Evolutionary conservation across 2,888 invertebrate genomes (phyloP).

Genomic region (Flabesymbios commensalis): DNA sequence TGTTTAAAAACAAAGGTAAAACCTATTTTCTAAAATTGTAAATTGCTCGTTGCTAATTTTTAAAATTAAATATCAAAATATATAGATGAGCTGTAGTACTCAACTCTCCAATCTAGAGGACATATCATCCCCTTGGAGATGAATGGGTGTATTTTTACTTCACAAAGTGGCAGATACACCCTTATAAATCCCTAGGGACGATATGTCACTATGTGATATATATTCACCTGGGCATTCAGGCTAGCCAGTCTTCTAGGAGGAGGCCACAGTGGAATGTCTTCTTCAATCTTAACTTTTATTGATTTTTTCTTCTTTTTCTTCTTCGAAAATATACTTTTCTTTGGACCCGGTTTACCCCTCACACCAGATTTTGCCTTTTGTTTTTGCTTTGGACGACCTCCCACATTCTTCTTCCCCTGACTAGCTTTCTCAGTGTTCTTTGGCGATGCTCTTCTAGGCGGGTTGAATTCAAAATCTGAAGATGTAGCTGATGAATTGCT

Average conservation of each 20-base stretch:
- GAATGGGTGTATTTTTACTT: no score
- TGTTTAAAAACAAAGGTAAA: no score
- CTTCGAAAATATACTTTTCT: neutral
- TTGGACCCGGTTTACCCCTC: neutral
- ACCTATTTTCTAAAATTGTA: no score
- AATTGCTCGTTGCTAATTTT: no score
- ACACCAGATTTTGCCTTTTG: no score
- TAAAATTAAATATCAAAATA: no score
- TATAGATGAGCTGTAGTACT: no score
- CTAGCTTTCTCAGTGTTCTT: neutral
- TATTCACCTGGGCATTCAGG: conserved; percentile 36
- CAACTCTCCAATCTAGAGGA: no score
- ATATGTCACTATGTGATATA: no score
- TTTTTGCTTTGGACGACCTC: neutral
- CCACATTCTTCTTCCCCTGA: neutral
- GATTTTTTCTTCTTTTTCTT: conserved; percentile 11
- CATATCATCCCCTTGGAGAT: no score
- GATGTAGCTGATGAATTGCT: neutral
- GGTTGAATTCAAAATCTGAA: neutral
- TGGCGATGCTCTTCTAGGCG: neutral
- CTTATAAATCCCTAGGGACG: no score
- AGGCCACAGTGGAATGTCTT: conserved; percentile 23
- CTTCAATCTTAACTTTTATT: conserved; percentile 3
- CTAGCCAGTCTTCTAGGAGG: conserved; percentile 34
- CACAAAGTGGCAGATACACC: no score